Conservation (phyloP, 1,140 invertebrate genomes). For the Aculops lycopersici region DNA sequence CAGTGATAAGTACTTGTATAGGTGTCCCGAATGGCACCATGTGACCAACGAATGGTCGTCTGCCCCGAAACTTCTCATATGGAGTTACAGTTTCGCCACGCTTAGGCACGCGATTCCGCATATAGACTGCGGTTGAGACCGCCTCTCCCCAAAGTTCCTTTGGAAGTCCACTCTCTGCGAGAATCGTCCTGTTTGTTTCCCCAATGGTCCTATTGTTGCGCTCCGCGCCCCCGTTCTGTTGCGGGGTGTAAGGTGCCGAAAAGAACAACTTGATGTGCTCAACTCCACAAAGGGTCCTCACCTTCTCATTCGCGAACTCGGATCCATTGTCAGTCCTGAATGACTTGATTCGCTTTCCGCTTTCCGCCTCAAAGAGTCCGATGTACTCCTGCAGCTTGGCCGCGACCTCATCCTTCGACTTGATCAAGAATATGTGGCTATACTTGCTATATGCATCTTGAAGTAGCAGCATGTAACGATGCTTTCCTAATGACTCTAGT, state of each 20-base stretch:
- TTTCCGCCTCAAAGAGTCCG: conserved; percentile 11
- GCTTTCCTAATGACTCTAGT: conserved; percentile 11
- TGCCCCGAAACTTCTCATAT: conserved; percentile 5
- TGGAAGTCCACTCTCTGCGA: conserved; percentile 6
- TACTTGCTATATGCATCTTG: conserved; percentile 18
- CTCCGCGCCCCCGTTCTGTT: conserved; percentile 6
- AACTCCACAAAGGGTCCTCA: neutral
- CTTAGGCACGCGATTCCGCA: conserved; percentile 4
- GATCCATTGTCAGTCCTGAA: conserved; percentile 17
- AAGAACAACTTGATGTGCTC: neutral
- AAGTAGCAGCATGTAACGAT: conserved; percentile 16
- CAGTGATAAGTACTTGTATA: neutral
- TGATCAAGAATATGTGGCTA: conserved; percentile 16
- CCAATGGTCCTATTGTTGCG: conserved; percentile 5
- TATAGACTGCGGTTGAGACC: conserved; percentile 9
- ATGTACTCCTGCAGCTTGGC: conserved; percentile 6
- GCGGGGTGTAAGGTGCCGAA: conserved; percentile 1
- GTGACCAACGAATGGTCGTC: conserved; percentile 7
- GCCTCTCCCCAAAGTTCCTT: conserved; percentile 11
- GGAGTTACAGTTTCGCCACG: conserved; percentile 5
- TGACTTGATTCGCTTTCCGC: conserved; percentile 11
- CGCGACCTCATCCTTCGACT: conserved; percentile 14
- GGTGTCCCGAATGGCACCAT: conserved; percentile 1
- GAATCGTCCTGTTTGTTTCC: conserved; percentile 5
- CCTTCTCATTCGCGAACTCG: conserved; percentile 14